Conservation (phyloP, 2,888 invertebrate genomes). For the Phalera bucephala region DNA sequence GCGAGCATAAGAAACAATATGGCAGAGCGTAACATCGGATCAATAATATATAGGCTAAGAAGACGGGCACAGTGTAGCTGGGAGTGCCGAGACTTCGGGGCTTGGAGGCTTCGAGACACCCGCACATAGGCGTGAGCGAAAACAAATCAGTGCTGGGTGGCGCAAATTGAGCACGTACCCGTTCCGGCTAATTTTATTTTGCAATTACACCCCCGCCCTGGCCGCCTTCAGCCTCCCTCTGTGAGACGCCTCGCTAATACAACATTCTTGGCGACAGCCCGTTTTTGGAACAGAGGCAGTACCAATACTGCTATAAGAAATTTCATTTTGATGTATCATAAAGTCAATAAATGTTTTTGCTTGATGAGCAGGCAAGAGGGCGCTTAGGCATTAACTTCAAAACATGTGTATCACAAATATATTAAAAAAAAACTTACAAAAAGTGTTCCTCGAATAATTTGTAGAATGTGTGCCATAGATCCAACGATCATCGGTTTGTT, state of each 20-base stretch:
- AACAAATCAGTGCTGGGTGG: constrained; percentile 82
- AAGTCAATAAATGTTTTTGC: no score
- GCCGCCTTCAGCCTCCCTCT: constrained; percentile 35
- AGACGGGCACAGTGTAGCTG: constrained; percentile 55
- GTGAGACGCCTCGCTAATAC: constrained; percentile 61
- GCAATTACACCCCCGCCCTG: constrained; percentile 75
- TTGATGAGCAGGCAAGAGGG: no score
- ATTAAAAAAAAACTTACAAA: no score
- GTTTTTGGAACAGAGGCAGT: constrained; percentile 52
- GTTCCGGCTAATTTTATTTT: constrained; percentile 83
- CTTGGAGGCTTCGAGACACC: constrained; percentile 35
- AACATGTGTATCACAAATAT: no score
- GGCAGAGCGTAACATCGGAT: constrained; percentile 61
- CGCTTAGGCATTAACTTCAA: no score
- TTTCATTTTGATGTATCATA: no score
- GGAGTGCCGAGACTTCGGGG: no score
- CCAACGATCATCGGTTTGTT: no score
- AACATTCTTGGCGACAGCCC: constrained; percentile 78
- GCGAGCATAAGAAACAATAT: constrained; percentile 57
- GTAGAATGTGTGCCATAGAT: no score
- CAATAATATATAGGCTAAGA: constrained; percentile 81
- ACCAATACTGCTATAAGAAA: constrained; percentile 21
- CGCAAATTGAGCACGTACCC: constrained; percentile 83
- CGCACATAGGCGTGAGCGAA: constrained; percentile 69
- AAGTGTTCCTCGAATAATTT: no score